Percentiles rank a stretch among this genome's conserved stretches.
Evolutionary conservation across 2,888 invertebrate species (phyloP).

Genomic region (Drosophila subquinaria): DNA sequence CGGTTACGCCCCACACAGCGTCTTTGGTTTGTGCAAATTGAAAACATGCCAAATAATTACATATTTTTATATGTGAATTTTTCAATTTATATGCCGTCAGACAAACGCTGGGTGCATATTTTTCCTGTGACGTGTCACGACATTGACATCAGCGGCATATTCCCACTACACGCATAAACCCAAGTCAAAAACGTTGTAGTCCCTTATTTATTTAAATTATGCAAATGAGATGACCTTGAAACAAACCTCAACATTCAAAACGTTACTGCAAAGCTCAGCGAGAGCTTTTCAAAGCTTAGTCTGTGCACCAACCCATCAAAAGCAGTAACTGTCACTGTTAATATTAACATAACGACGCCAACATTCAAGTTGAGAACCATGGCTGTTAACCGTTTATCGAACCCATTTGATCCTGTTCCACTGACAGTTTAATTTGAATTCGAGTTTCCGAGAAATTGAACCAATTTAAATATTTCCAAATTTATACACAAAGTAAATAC

Average conservation of each 20-base stretch:
- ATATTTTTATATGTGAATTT: constrained; percentile 77
- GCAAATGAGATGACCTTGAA: constrained; percentile 53
- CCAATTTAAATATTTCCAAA: too few relatives aligned
- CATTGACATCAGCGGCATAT: constrained; percentile 62
- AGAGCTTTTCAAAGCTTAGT: constrained; percentile 3
- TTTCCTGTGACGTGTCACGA: constrained; percentile 55
- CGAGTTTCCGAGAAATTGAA: too few relatives aligned
- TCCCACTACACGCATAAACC: constrained; percentile 47
- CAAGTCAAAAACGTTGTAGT: constrained; percentile 39
- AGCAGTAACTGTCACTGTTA: background rate
- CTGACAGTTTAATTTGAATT: too few relatives aligned
- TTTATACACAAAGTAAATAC: background rate
- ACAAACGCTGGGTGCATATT: constrained; percentile 66
- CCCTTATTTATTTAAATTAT: constrained; percentile 52
- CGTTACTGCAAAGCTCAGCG: background rate
- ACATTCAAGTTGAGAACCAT: background rate
- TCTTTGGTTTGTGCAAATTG: constrained; percentile 71
- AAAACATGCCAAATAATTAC: constrained; percentile 77
- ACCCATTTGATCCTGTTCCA: too few relatives aligned
- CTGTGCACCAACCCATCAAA: background rate
- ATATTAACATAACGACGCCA: background rate
- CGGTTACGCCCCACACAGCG: too few relatives aligned
- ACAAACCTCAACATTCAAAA: constrained; percentile 9
- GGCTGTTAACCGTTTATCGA: background rate
- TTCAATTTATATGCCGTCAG: constrained; percentile 81